These are phyloP conservation scores for Apis laboriosa DNA, from an alignment of 1,140 invertebrate genomes.

Conservation along the genomic window DNA sequence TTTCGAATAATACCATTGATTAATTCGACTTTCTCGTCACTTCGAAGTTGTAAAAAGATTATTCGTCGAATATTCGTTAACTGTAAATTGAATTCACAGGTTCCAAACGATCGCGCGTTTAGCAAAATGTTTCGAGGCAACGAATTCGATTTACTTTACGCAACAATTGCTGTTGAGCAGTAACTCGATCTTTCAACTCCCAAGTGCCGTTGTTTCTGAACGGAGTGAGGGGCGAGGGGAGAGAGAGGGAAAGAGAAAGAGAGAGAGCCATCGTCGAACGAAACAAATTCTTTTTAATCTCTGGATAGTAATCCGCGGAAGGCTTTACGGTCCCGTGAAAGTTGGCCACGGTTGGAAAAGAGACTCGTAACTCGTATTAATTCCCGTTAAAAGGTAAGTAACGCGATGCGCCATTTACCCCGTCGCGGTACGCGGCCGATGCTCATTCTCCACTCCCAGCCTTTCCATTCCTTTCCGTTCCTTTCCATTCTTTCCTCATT, in stretches of 20 bases:
- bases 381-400: slow-evolving; percentile 65
- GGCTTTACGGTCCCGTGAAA: slow-evolving; percentile 40
- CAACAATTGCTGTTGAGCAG: neutral
- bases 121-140: neutral
- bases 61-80: neutral
- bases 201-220: neutral
- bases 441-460: neutral
- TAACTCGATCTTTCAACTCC: neutral
- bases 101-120: neutral
- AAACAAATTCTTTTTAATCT: slow-evolving; percentile 42
- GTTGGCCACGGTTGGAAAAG: slow-evolving; percentile 14
- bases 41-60: no score
- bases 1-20: no score
- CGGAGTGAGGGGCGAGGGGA: no score
- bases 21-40: no score
- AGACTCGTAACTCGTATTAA: slow-evolving; percentile 62
- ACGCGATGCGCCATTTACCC: slow-evolving; percentile 55
- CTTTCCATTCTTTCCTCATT: neutral
- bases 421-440: slow-evolving; percentile 36
- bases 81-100: neutral
- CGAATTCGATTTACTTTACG: slow-evolving; percentile 4
- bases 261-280: neutral
- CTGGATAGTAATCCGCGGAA: slow-evolving; percentile 28
- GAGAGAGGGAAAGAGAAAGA: no score
- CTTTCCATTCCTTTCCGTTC: neutral